Evolutionary conservation across 2,113 vertebrate genomes (phyloP).

Genomic region (Larimichthys polyactis): DNA sequence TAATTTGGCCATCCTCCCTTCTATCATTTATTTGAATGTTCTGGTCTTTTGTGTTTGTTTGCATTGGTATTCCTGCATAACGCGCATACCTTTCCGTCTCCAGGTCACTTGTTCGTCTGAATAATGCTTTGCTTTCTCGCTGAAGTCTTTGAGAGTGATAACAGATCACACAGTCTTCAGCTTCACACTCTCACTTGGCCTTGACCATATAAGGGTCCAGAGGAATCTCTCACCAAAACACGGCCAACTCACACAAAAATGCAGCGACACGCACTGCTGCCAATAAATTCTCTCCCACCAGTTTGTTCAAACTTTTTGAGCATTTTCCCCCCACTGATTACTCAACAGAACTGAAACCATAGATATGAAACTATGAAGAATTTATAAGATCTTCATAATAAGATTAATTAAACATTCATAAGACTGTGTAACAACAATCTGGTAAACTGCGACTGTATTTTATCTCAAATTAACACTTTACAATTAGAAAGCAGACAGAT

Average conservation of each 20-base stretch:
- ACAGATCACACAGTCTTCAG: conserved; percentile 70
- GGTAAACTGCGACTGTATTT: neutral
- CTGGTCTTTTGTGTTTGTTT: conserved; percentile 2
- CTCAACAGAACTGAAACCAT: neutral
- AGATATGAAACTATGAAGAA: neutral
- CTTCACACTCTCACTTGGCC: conserved; percentile 66
- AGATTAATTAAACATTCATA: neutral
- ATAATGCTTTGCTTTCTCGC: conserved; percentile 54
- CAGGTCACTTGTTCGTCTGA: neutral
- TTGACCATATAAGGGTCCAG: conserved; percentile 86
- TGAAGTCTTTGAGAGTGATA: conserved; percentile 71
- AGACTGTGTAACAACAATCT: neutral
- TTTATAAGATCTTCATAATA: neutral
- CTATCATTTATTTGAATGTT: neutral
- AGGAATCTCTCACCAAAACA: conserved; percentile 80
- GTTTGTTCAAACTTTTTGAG: neutral
- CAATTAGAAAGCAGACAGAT: neutral
- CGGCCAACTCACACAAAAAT: conserved; percentile 65
- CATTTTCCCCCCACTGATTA: neutral
- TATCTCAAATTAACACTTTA: neutral
- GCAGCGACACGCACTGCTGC: conserved; percentile 32
- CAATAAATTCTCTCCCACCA: conserved; percentile 2
- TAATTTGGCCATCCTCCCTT: conserved; percentile 19
- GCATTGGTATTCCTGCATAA: neutral
- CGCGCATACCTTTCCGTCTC: conserved; percentile 14